Evolutionary conservation across 2,113 vertebrate species (phyloP).

Genomic region (Xenopus borealis): DNA sequence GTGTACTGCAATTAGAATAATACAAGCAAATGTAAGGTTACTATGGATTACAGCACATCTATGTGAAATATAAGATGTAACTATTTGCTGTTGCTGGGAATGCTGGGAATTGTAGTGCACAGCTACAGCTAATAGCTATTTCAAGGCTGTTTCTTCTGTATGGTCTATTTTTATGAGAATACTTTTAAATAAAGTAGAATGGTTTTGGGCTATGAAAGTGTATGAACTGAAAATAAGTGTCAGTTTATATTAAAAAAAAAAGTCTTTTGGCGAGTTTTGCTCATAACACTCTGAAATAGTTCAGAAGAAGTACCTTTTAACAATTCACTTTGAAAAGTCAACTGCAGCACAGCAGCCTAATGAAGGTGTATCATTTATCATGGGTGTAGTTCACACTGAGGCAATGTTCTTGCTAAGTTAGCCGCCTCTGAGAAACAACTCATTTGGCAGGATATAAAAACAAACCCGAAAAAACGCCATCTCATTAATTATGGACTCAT

Average conservation of each 20-base stretch:
- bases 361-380: slow-evolving; percentile 40
- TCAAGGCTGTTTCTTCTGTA: too few relatives aligned
- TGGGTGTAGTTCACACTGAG: slow-evolving; percentile 9
- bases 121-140: too few relatives aligned
- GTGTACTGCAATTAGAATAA: too few relatives aligned
- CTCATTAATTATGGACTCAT: slow-evolving; percentile 28
- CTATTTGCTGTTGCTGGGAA: too few relatives aligned
- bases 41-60: too few relatives aligned
- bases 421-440: slow-evolving; percentile 31
- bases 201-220: too few relatives aligned
- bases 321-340: slow-evolving; percentile 44
- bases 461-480: slow-evolving; percentile 9
- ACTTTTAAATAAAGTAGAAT: too few relatives aligned
- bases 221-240: too few relatives aligned
- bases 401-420: neutral
- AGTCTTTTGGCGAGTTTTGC: slow-evolving; percentile 27
- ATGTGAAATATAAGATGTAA: too few relatives aligned
- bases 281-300: slow-evolving; percentile 25
- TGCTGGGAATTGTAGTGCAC: too few relatives aligned
- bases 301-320: slow-evolving; percentile 44
- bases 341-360: slow-evolving; percentile 30
- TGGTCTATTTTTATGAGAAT: too few relatives aligned
- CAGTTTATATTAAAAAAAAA: slow-evolving; percentile 36
- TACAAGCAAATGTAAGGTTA: too few relatives aligned
- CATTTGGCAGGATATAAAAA: slow-evolving; percentile 34